Percentiles rank a stretch among this genome's conserved stretches.
Conservation (phyloP, 2,888 invertebrate species). For the Melieria crassipennis region DNA sequence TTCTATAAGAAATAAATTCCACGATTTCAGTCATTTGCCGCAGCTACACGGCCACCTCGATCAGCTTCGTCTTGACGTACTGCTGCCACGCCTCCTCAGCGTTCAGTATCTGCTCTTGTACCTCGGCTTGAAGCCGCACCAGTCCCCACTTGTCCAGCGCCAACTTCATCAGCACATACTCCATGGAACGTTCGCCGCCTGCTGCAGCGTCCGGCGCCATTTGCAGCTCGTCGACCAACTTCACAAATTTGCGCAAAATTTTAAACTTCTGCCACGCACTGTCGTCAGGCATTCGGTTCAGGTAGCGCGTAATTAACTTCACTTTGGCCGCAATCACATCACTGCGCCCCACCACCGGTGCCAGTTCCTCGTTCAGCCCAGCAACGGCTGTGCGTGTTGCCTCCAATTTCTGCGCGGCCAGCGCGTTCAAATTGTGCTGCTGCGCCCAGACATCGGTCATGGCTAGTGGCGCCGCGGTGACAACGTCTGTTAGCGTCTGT, state of each 20-base stretch:
- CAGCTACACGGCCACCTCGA: slow-evolving; percentile 39
- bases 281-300: slow-evolving; percentile 45
- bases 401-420: slow-evolving; percentile 41
- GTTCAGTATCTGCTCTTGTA: slow-evolving; percentile 43
- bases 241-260: slow-evolving; percentile 46
- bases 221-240: slow-evolving; percentile 46
- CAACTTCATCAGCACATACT: slow-evolving; percentile 50
- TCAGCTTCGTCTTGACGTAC: slow-evolving; percentile 46
- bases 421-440: slow-evolving; percentile 39
- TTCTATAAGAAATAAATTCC: background rate
- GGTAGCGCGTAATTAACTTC: slow-evolving; percentile 49
- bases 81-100: slow-evolving; percentile 46
- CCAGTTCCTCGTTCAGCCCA: slow-evolving; percentile 47
- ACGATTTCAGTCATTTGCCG: background rate
- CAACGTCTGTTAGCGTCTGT: background rate
- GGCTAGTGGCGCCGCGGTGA: slow-evolving; percentile 15
- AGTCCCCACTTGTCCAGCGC: slow-evolving; percentile 48
- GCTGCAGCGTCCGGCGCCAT: slow-evolving; percentile 28
- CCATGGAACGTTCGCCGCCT: slow-evolving; percentile 47
- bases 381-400: slow-evolving; percentile 41
- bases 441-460: slow-evolving; percentile 42
- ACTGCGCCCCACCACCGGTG: slow-evolving; percentile 51
- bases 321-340: slow-evolving; percentile 47
- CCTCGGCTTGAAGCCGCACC: slow-evolving; percentile 43
- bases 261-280: slow-evolving; percentile 41